Evolutionary conservation across 1,140 invertebrate genomes (phyloP), one percentile per base, ranked within the genome.

Genomic region (Papilio polytes): DNA sequence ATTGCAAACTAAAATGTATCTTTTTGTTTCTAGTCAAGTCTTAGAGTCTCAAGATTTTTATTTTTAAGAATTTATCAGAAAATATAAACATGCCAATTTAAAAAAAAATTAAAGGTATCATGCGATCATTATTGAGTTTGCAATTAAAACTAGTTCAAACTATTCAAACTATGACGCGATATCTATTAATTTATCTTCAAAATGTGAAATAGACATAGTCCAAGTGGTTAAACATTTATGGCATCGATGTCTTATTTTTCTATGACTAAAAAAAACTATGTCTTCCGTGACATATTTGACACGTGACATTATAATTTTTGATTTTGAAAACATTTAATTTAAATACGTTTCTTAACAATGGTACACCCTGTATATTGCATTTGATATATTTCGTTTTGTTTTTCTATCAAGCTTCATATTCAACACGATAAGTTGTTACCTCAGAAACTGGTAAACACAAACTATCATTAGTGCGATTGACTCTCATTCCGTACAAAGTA

Each of bases 381-480:
- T 63, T 77, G 48, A 15, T 77, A 31, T 53, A 66, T 63, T 78
- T 78, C 20, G 77, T 78, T 78, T 66, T 63, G 77, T 78, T 78
- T 78, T 78, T 78, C 31, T 63, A 78, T 63, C 31, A 22, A 63
- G 53, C 53, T 36, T 63, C 74, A 48, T 31, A 76, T 78, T 66
- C 66, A 66, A 78, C 36, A 13, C n/a, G 77, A 78, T 78, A 78
- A 78, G 46, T 78, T 76, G 10, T 53, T 66, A 66, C 46, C 41
- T 66, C 56, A 66, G 77, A 63, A 78, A 78, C 36, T 66, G 31
- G 36, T 76, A 79, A 36, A 41, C 74, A 85, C 76, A 80, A 82
- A 80, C 41, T 80, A 79, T 79, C 74, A 78, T 70, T 41, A 85
- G 81, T 84, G 73, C 36, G 77, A 76, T 66, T 70, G 80, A 46